These are phyloP conservation scores for Heterodera schachtii DNA, from an alignment of 1,140 invertebrate genomes.

Conservation along the genomic window DNA sequence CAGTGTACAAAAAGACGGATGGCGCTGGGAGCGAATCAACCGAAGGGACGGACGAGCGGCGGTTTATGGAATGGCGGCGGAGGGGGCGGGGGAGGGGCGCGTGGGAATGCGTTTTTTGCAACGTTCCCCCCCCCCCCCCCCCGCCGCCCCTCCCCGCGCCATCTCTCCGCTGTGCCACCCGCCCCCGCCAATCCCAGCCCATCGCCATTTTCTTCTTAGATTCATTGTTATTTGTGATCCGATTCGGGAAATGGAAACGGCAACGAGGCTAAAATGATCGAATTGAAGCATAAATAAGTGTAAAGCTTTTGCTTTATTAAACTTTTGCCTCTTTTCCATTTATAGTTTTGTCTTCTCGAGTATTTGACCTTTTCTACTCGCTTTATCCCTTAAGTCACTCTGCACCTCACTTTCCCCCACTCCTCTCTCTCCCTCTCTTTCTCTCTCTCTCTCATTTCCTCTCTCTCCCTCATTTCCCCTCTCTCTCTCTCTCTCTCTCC, in stretches of 20 bases:
- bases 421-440: too few species aligned
- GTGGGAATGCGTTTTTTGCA: constrained; percentile 1
- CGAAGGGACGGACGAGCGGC: neutral
- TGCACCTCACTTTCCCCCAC: neutral
- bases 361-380: neutral
- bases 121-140: neutral
- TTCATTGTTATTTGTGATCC: neutral
- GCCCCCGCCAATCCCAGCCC: too few species aligned
- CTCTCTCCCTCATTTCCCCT: too few species aligned
- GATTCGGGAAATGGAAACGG: neutral
- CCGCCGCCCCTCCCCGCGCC: too few species aligned
- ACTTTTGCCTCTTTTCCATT: neutral
- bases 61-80: neutral
- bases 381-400: too few species aligned
- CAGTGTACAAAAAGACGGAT: neutral
- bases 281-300: constrained; percentile 3
- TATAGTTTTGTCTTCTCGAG: neutral
- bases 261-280: neutral
- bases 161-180: neutral
- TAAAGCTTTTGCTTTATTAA: neutral
- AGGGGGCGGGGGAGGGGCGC: too few species aligned
- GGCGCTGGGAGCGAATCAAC: neutral
- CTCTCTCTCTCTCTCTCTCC: too few species aligned
- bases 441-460: neutral
- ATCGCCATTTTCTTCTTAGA: neutral